Evolutionary conservation across 2,888 invertebrate genomes (phyloP).

Genomic region (Monopis laevigella): DNA sequence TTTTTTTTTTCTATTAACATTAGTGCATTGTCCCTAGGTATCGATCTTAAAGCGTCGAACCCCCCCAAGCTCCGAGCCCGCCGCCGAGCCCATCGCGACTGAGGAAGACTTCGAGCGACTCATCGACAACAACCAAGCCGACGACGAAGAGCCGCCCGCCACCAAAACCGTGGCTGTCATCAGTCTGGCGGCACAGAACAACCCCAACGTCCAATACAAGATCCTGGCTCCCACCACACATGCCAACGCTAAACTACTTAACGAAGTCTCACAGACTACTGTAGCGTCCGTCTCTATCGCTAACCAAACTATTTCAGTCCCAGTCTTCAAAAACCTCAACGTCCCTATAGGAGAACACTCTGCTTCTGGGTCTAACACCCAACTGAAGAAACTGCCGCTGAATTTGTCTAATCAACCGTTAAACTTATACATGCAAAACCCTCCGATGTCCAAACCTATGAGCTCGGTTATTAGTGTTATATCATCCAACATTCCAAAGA

Average conservation of each 20-base stretch:
- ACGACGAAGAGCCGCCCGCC: conserved; percentile 43
- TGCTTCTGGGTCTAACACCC: conserved; percentile 30
- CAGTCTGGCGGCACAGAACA: conserved; percentile 48
- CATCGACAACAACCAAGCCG: conserved; percentile 70
- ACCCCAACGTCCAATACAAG: conserved; percentile 50
- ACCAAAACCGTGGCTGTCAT: conserved; percentile 65
- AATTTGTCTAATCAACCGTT: conserved; percentile 44
- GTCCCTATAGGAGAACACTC: conserved; percentile 40
- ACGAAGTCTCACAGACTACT: conserved; percentile 69
- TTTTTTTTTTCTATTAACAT: conserved; percentile 35
- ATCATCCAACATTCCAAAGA: conserved; percentile 39
- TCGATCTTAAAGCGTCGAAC: conserved; percentile 70
- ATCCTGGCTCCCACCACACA: conserved; percentile 37
- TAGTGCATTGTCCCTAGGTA: conserved; percentile 51
- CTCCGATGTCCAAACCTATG: conserved; percentile 45
- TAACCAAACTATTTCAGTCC: conserved; percentile 60
- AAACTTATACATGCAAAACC: conserved; percentile 42
- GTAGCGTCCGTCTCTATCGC: conserved; percentile 63
- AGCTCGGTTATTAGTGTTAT: conserved; percentile 60
- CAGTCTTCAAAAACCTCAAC: conserved; percentile 50
- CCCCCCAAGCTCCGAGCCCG: conserved; percentile 68
- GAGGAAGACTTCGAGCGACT: conserved; percentile 74
- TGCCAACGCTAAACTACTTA: conserved; percentile 53
- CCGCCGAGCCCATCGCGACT: conserved; percentile 70
- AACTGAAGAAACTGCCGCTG: conserved; percentile 44